Base-by-base conservation (phyloP, 2,113 vertebrate species). In the Crypturellus undulatus region DNA sequence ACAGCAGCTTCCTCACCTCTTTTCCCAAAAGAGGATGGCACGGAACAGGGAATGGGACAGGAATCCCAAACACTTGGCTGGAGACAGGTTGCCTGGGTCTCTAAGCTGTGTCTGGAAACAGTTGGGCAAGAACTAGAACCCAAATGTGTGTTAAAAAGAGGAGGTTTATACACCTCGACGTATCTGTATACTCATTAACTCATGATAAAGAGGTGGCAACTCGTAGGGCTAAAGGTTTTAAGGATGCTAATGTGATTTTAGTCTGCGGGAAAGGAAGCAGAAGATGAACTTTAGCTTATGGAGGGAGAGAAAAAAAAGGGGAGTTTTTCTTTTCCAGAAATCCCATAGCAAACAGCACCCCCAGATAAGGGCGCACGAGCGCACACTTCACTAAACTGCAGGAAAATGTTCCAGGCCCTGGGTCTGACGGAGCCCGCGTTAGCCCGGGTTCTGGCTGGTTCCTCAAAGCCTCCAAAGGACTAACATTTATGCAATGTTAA, bases 111-210 rank as follows among this genome's bases (percentile, higher is more conserved):
- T 36, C 60, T 17, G 30, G 3, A 2, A 49, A 42, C 24, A 40
- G 38, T 13, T 5, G 8, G 56, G 56, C 11, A 20, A 28, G n/a
- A 45, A 2, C 24, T 30, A 10, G 43, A 3, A 43, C 1, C 49
- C 3, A 1, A n/a, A 21, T 17, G 30, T 9, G 20, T 11, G 43
- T 20, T 1, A 17, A 8, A n/a, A 32, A 45, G 17, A 45, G 47
- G 32, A 40, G 26, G 26, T 12, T 18, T 24, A 1, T 3, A 6
- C 36, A 11, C n/a, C 56, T 10, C 5, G 14, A 71, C 40, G 71
- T 7, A 7, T 17, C 54, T 10, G 7, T 6, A 21, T 25, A 40
- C 2, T 30, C 30, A 4, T 7, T 11, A 19, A 16, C 28, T 1
- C n/a, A n/a, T 1, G 59, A 72, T 73, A 34, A 38, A 34, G 36